Base-by-base conservation (phyloP, 1,140 invertebrate genomes). In the Pollicipes pollicipes region DNA sequence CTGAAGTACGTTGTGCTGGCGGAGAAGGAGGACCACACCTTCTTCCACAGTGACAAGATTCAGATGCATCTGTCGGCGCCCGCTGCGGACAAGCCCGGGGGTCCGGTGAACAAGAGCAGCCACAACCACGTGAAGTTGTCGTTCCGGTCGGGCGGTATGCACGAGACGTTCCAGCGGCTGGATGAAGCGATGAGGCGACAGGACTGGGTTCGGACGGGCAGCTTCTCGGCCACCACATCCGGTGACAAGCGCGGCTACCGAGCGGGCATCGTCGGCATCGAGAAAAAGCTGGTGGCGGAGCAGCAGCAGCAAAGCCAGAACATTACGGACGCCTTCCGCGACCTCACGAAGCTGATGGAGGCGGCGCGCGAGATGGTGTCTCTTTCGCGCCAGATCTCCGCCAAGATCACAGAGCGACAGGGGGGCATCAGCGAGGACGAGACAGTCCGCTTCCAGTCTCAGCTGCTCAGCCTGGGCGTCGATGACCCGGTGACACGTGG, bases 291-390 rank as follows among this genome's bases (percentile, higher is more conserved):
- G 69, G 87, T 95, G 78, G 89, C 93, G 76, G 90, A 93, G 77
- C 89, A 95, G 64, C 88, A 90, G 79, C 88, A 88, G 30, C 95
- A 92, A 0, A 91, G 97, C 81, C 86, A 90, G 76, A 93, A 89
- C 78, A 98, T 99, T 75, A 88, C 84, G 30, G 82, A 88, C 73
- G 95, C 96, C 27, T 99, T 99, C 82, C 88, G 98, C 83, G 97
- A 99, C 83, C 83, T 98, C 28, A 90, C 83, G 76, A 92, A 93
- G 77, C 31, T 99, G 0, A 98, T 99, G 89, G 86, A 85, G 71
- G 95, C 94, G 86, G 95, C 96, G 6, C 93, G 97, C 82, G 95
- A 98, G 73, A 99, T 98, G 96, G 95, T 98, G 28, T 79, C 83
- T 3, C 82, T 98, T 74, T 93, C 94, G 0, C 93, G 93, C 78